Conservation (phyloP, 2,888 invertebrate species). For the Pasiphila rectangulata region DNA sequence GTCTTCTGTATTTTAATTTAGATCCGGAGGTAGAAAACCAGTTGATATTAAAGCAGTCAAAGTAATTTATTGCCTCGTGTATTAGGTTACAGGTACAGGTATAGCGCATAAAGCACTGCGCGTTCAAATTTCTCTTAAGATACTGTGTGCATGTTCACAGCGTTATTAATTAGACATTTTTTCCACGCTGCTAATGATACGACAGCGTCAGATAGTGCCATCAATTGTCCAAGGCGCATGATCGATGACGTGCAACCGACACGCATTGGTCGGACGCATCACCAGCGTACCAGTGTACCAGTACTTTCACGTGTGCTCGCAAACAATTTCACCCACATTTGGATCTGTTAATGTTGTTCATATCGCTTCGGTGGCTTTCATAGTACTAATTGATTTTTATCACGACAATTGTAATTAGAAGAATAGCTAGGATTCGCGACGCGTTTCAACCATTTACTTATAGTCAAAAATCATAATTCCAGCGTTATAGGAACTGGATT, state of each 20-base stretch:
- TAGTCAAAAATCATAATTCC: neutral
- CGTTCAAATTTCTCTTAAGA: slow-evolving; percentile 20
- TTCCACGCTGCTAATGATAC: slow-evolving; percentile 26
- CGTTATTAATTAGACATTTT: slow-evolving; percentile 20
- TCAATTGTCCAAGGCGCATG: slow-evolving; percentile 37
- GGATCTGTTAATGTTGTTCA: slow-evolving; percentile 34
- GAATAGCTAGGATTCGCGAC: too few relatives aligned
- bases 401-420: too few relatives aligned
- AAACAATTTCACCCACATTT: slow-evolving; percentile 63
- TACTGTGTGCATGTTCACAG: slow-evolving; percentile 17
- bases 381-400: slow-evolving; percentile 16
- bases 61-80: too few relatives aligned
- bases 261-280: slow-evolving; percentile 53
- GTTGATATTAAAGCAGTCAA: neutral
- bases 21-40: slow-evolving; percentile 7
- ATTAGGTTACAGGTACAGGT: too few relatives aligned
- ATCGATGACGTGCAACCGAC: slow-evolving; percentile 56
- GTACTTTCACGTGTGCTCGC: slow-evolving; percentile 65
- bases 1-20: neutral
- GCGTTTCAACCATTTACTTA: neutral
- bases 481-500: too few relatives aligned
- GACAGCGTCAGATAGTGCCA: slow-evolving; percentile 30
- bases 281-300: too few relatives aligned
- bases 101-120: too few relatives aligned
- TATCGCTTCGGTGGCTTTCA: slow-evolving; percentile 19